Base-by-base conservation (phyloP, 2,113 vertebrate species). In the Athene cunicularia region DNA sequence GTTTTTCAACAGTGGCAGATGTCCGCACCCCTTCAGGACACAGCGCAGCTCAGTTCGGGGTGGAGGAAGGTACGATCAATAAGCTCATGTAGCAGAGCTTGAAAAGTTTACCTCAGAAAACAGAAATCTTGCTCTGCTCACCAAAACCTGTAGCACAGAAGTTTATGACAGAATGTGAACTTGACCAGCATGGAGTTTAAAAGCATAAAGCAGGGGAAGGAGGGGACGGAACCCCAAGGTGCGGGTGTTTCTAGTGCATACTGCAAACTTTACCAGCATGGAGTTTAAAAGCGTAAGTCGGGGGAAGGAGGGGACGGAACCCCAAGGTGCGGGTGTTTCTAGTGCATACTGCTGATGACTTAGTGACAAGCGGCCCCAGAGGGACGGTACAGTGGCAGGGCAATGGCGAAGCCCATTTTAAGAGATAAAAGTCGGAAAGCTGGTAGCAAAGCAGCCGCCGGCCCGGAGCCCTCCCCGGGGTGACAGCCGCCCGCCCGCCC, bases 331-430 rank as follows among this genome's bases (percentile, higher is more conserved):
- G 2, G 14, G 33, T 5, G 33, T 3, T 50, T 4, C 71, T 7
- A 14, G 13, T 23, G 2, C 33, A 0, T 0, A 1, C 2, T 4
- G 55, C 32, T 5, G 55, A 8, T 2, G 50, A 15, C 24, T 22
- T 8, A 6, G 21, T 0, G 49, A 30, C 47, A 2, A 7, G 47
- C 18, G 41, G 13, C 56, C 24, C 1, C 55, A 5, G 47, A 4
- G 0, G 4, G 20, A 5, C 1, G 22, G 33, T 0, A n/a, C 12
- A 6, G 45, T 1, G 18, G 9, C 45, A 4, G 33, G 14, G 6
- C 8, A n/a, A 17, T 0, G 12, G 5, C 0, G 9, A 49, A 55
- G 45, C 39, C 13, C 8, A 0, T 1, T 7, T 5, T 1, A 26
- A 50, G 13, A 3, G 2, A 5, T 0, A 47, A 3, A 14, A 30